Evolutionary conservation across 2,888 invertebrate species (phyloP), one percentile per base, ranked within the genome.

Genomic region (Lapara coniferarum): DNA sequence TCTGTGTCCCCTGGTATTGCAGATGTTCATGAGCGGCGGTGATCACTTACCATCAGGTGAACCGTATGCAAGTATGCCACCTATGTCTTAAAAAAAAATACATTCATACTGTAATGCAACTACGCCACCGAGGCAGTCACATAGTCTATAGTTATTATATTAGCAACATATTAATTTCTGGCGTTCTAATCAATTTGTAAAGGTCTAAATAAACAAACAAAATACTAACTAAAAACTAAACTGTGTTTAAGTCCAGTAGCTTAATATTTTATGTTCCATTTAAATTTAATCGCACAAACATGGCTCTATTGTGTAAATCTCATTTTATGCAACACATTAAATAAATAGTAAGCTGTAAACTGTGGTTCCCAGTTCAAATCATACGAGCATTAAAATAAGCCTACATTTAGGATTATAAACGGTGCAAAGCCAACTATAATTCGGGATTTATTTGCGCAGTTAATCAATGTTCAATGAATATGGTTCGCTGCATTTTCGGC

Each of bases 311-410:
- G 46, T 46, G 46, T 63, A 19, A 63, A 63, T 63, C 46, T 46
- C 16, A 46, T 59, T 63, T 63, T 63, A 19, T 49, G 19, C 19
- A 49, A 46, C 46, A 12, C 46, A 46, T 46, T 16, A 55, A 55
- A 63, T 63, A 59, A 59, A 19, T 19, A 49, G 13, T 19, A 19
- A 63, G 63, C 59, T 63, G 19, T 63, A 46, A 63, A 49, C 63
- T 63, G 63, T 63, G 63, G 59, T 19, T 63, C 49, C 46, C 10
- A 14, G 13, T 63, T 46, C 46, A 63, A 63, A 49, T 63, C n/a
- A 49, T 49, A 63, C 44, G 12, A 16, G 49, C 13, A 49, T 49
- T 59, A 59, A 63, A 63, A 63, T 4, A 13, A 19, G 19, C 46
- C 49, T 63, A 49, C 46, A 63, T 63, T 16, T 14, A 13, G 19